Evolutionary conservation across 1,140 invertebrate genomes (phyloP), one percentile per base, ranked within the genome.

Genomic region (Papilio machaon): DNA sequence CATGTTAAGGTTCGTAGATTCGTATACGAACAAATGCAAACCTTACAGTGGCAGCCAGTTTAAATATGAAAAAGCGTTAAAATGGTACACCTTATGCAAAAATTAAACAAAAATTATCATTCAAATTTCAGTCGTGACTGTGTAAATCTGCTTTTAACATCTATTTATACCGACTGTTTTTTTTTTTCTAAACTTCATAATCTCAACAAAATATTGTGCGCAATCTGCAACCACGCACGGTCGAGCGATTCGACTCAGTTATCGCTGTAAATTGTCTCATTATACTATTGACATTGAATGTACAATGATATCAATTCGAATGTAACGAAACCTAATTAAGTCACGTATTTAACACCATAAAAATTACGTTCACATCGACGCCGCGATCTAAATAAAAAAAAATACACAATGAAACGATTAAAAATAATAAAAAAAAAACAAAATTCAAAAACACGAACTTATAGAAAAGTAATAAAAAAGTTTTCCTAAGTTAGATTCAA

Each of bases 281-380:
- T 82, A 75, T 79, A 81, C 79, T 81, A 80, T 83, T 82, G 79
- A 84, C 83, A 86, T 84, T 86, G 85, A 86, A 85, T 35, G 70
- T 78, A 54, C 74, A 60, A 73, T 19, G 73, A 81, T 78, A 80
- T 80, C 49, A 80, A 76, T 35, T 49, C 15, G 15, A 54, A 54
- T 76, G 74, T 76, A 47, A 54, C 23, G 74, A 76, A 35, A 76
- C 74, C 47, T 74, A 83, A 86, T 83, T 80, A 81, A 70, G 78
- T 81, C 83, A 83, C 85, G 85, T 85, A 79, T 60, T 73, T 76
- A 76, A 23, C 43, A 76, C 43, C 74, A 54, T 76, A 76, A 52
- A 76, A 76, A 76, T 47, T 76, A 54, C 74, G 23, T 76, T 76
- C 74, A 76, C 74, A 52, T 76, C 38, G 30, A 9, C n/a, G 47